Evolutionary conservation across 2,113 vertebrate species (phyloP), one percentile per base, ranked within the genome.

Genomic region (Gavialis gangeticus): DNA sequence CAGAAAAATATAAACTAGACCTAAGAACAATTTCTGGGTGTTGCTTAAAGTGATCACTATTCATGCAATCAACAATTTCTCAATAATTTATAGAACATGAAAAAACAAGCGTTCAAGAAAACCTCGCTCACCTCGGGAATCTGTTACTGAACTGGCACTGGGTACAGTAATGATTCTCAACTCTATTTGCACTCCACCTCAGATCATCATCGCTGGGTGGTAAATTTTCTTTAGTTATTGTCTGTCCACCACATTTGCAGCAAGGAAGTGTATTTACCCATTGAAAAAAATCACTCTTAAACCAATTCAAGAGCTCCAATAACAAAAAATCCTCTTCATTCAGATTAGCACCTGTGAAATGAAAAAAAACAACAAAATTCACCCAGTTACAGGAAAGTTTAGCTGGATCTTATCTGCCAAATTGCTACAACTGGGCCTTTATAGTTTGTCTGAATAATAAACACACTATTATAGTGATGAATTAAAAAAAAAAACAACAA

Each of bases 281-380:
- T 16, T 93, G 98, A 96, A 99, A 99, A 98, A 99, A 99, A 58
- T 99, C 98, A 83, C 97, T 96, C 95, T 99, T 99, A 98, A 99
- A 99, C 99, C 99, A 99, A 37, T 98, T 95, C 77, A 99, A 97
- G 84, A 99, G 97, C 95, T 99, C 99, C 96, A 99, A 95, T 96
- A 99, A 89, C 95, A 99, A 94, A 94, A 99, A 98, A 91, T 99
- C 99, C 19, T 99, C 98, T 62, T 98, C 97, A 85, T 93, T 98
- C 81, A 99, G 79, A 94, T 96, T 97, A 64, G 97, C 97, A 22
- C 96, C 99, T 99, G 85, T 66, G 89, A 96, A 96, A 85, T 93
- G 91, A 90, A 94, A n/a, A 96, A 10, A 96, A 28, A 62, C 3
- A 88, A 24, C 85, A 28, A 91, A 55, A 30, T 34, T 75, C 77